Percentiles rank a stretch among this genome's conserved stretches.
These are phyloP conservation scores for Cephus runcator DNA, from an alignment of 2,888 invertebrate genomes.

Conservation along the genomic window DNA sequence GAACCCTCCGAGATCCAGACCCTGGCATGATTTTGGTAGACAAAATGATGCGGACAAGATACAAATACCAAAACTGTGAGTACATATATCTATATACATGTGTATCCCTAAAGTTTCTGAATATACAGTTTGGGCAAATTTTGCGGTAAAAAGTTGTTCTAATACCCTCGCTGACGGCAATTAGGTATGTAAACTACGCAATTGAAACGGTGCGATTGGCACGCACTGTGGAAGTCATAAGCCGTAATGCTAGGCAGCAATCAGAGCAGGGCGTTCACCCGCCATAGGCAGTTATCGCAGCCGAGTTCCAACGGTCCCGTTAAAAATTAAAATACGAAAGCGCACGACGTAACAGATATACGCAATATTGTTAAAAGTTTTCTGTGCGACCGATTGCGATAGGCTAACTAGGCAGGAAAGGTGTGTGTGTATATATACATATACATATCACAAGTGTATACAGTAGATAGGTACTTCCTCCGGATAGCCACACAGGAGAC, in stretches of 20 bases:
- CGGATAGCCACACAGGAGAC: conserved; percentile 38
- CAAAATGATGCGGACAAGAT: conserved; percentile 96
- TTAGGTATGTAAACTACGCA: not conserved
- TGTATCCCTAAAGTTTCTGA: not conserved
- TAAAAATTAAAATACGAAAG: conserved; percentile 45
- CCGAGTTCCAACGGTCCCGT: conserved; percentile 28
- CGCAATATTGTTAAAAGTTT: conserved; percentile 33
- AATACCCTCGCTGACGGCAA: not conserved
- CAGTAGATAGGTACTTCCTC: conserved; percentile 51
- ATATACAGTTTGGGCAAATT: not conserved
- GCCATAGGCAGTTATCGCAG: conserved; percentile 40
- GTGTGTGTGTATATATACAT: conserved; percentile 12
- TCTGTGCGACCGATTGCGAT: conserved; percentile 30
- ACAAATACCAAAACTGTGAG: conserved; percentile 98
- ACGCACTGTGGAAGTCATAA: not conserved
- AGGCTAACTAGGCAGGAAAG: conserved; percentile 44
- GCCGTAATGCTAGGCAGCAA: conserved; percentile 41
- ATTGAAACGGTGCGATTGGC: not conserved
- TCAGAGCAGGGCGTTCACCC: conserved; percentile 56
- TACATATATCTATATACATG: conserved; percentile 48
- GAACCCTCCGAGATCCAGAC: conserved; percentile 76
- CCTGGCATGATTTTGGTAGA: conserved; percentile 94
- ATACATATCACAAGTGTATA: conserved; percentile 20
- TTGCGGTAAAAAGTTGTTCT: not conserved
- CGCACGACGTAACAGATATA: conserved; percentile 26